A percentile compares a stretch with the other conserved stretches of the same genome.
phyloP scores from a whole-genome alignment of 2,113 vertebrate genomes.

The Crotalus helleri region DNA sequence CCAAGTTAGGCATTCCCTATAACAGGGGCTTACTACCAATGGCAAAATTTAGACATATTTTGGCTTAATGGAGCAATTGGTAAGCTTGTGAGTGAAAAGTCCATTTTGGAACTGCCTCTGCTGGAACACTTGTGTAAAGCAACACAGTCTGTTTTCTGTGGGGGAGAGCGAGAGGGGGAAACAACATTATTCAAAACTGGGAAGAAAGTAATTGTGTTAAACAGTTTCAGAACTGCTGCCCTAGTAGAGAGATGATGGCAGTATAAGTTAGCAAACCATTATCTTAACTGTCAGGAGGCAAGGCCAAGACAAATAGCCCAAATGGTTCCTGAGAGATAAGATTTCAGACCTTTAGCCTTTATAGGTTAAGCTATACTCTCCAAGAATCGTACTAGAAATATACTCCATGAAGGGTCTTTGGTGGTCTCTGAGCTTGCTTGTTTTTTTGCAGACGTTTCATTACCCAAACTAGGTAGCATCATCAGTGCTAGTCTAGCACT shows the following conservation, averaged over 20 bases:
- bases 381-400: too few species aligned
- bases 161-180: too few species aligned
- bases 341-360: neutral
- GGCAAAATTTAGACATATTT: neutral
- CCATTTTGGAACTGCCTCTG: neutral
- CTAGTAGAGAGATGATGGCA: neutral
- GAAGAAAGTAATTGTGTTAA: neutral
- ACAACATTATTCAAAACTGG: neutral
- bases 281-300: neutral
- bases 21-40: neutral
- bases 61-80: neutral
- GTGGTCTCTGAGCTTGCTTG: too few species aligned
- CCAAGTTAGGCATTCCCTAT: neutral
- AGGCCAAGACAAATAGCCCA: neutral
- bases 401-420: too few species aligned
- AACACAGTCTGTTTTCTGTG: too few species aligned
- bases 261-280: neutral
- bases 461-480: too few species aligned
- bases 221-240: neutral
- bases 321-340: neutral
- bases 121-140: neutral
- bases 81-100: neutral
- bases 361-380: too few species aligned
- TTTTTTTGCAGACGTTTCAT: too few species aligned
- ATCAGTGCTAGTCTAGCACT: too few species aligned